Conservation (phyloP, 2,888 invertebrate species). For the Drosophila siamana region DNA sequence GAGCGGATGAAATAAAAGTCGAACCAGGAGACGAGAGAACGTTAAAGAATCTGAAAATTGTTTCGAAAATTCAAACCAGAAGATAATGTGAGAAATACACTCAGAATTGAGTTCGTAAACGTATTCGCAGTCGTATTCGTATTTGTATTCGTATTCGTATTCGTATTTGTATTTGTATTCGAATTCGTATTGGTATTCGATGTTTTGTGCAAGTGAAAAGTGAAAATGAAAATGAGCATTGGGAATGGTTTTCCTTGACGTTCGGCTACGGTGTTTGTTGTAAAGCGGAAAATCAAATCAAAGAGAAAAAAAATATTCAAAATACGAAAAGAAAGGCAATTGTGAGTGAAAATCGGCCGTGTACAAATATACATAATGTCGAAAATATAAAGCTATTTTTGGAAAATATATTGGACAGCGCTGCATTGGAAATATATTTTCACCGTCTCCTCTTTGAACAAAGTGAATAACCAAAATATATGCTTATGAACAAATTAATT, state of each 20-base stretch:
- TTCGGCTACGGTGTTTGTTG: conserved; percentile 56
- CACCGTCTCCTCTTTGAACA: conserved; percentile 18
- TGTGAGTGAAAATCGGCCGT: conserved; percentile 62
- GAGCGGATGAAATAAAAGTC: conserved; percentile 8
- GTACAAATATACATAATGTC: conserved; percentile 66
- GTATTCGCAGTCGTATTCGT: conserved; percentile 31
- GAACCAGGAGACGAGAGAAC: not conserved
- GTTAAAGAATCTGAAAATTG: conserved; percentile 46
- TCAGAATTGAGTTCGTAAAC: conserved; percentile 38
- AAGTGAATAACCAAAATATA: conserved; percentile 45
- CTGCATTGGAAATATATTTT: conserved; percentile 67
- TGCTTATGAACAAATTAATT: conserved; percentile 17
- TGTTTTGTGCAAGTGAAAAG: conserved; percentile 68
- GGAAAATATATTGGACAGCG: conserved; percentile 73
- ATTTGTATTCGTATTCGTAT: not conserved
- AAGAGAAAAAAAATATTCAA: conserved; percentile 25
- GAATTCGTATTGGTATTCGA: conserved; percentile 3
- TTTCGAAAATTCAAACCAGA: conserved; percentile 44
- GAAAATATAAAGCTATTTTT: conserved; percentile 79
- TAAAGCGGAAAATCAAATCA: conserved; percentile 60
- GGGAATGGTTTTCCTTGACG: conserved; percentile 75
- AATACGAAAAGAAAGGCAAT: conserved; percentile 68
- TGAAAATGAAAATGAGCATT: conserved; percentile 78
- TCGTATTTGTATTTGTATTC: conserved; percentile 30
- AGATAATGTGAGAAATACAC: conserved; percentile 24